Base-by-base conservation (phyloP, 2,888 invertebrate genomes). In the Leuctra nigra region DNA sequence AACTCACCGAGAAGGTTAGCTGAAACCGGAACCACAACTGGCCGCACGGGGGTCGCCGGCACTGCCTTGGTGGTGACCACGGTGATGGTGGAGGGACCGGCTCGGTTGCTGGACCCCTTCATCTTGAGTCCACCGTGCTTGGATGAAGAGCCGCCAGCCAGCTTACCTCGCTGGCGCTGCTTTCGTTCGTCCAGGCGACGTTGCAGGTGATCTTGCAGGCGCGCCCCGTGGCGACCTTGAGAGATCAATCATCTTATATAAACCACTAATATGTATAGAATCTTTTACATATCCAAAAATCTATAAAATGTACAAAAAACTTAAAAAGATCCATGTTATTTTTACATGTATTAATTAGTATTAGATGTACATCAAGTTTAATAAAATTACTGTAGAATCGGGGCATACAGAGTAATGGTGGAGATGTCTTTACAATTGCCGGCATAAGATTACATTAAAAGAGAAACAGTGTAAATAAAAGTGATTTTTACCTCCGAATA, bases 181-280 rank as follows among this genome's bases (percentile, higher is more conserved):
- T 77, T 76, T 33, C 80, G 72, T 62, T 80, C 80, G 61, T 81
- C 80, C 41, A 81, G 68, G 23, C 79, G 71, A 57, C 75, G 74
- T 64, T 78, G 76, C 39, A 81, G 68, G 65, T 81, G 80, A 65
- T 82, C 82, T 64, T 80, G 79, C 53, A 81, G 70, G 64, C 78
- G 76, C 7, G 75, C 75, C 50, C 77, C 73, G 60, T 76, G 77
- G 55, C 77, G 72, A 44, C 73, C 68, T 76, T 70, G 57, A 56
- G 62, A 54, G 7, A 44, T 7, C 29, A 29, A 29, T 7, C 29
- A 29, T 7, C 29, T 6, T 29, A n/a, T n/a, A n/a, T n/a, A n/a
- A n/a, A n/a, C n/a, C n/a, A n/a, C n/a, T n/a, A n/a, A n/a, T n/a
- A n/a, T n/a, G n/a, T n/a, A n/a, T n/a, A n/a, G n/a, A n/a, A n/a